These are phyloP conservation scores for Sminthurinus aureus DNA, from an alignment of 2,888 invertebrate genomes.

Conservation along the genomic window DNA sequence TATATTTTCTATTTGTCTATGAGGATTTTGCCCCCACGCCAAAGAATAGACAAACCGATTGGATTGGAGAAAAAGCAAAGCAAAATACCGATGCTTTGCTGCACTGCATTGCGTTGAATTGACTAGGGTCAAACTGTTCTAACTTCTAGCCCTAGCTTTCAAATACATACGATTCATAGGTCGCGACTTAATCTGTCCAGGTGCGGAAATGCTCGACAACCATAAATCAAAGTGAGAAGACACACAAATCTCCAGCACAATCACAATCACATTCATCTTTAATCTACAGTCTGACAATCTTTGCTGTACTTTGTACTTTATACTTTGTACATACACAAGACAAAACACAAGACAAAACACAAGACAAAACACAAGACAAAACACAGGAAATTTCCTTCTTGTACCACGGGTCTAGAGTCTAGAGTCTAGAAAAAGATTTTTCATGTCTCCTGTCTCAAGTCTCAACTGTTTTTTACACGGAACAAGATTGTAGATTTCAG, in stretches of 20 bases:
- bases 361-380: background rate
- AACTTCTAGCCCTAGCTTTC: no score
- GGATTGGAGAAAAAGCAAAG: no score
- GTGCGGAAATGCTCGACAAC: conserved; percentile 57
- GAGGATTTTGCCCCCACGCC: background rate
- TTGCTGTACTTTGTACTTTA: no score
- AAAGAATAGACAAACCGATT: background rate
- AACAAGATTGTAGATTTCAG: background rate
- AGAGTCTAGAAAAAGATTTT: background rate
- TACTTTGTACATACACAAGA: no score
- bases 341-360: background rate
- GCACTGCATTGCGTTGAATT: no score
- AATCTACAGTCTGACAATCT: conserved; percentile 1
- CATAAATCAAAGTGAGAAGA: conserved; percentile 54
- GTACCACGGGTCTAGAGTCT: background rate
- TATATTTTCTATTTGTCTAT: no score
- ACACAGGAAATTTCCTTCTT: background rate
- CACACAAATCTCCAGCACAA: conserved; percentile 37
- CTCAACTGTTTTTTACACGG: background rate
- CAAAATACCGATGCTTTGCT: no score
- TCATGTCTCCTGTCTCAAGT: background rate
- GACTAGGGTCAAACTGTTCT: no score
- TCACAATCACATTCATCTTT: no score
- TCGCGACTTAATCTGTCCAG: conserved; percentile 38
- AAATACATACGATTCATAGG: no score